Evolutionary conservation across 2,113 vertebrate genomes (phyloP).

Genomic region (Sminthopsis crassicaudata): DNA sequence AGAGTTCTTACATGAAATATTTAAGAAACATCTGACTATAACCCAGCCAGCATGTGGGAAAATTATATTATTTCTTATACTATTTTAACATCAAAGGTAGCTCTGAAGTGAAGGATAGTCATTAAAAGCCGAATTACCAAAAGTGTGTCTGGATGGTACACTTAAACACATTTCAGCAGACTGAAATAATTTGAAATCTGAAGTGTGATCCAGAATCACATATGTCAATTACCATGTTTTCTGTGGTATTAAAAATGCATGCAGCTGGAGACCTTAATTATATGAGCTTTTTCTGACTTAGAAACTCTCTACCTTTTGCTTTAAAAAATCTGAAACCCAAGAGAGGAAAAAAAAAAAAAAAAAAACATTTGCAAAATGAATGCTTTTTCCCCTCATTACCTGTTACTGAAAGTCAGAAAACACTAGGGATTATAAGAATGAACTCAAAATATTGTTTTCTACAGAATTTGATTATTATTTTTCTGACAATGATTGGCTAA

Average conservation of each 20-base stretch:
- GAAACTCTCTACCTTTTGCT: constrained; percentile 59
- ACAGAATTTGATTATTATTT: constrained; percentile 59
- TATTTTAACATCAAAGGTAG: constrained; percentile 85
- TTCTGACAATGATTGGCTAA: constrained; percentile 57
- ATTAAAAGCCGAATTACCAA: constrained; percentile 84
- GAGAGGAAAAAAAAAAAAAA: constrained; percentile 52
- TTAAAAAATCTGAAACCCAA: constrained; percentile 70
- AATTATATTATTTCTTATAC: constrained; percentile 83
- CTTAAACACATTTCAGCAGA: constrained; percentile 81
- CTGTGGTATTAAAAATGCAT: constrained; percentile 81
- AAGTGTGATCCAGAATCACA: constrained; percentile 83
- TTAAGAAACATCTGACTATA: constrained; percentile 83
- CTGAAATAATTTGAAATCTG: constrained; percentile 84
- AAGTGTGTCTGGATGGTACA: constrained; percentile 79
- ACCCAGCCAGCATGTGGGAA: constrained; percentile 77
- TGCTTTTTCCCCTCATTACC: constrained; percentile 59
- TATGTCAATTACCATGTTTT: constrained; percentile 83
- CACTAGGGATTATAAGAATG: constrained; percentile 65
- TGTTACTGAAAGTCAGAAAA: constrained; percentile 66
- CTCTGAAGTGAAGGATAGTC: constrained; percentile 78
- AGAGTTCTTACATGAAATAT: constrained; percentile 86
- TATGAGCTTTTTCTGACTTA: constrained; percentile 70
- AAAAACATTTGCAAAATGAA: constrained; percentile 73
- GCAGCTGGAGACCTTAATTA: constrained; percentile 81
- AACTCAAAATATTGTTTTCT: constrained; percentile 63